Conservation (phyloP, 2,113 vertebrate genomes). For the Chamaea fasciata region DNA sequence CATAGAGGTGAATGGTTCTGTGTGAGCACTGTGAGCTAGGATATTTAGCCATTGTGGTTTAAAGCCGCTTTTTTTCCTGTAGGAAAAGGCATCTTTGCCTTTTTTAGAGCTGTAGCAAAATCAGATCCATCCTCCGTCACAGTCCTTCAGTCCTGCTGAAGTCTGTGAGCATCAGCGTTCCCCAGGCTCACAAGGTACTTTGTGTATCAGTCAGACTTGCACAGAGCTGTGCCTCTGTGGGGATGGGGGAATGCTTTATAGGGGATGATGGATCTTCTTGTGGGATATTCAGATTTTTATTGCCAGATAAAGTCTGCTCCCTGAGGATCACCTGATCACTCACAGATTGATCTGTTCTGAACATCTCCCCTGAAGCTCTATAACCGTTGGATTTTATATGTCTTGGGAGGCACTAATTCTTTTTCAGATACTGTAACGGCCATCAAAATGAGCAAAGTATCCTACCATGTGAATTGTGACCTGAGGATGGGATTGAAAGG, state of each 20-base stretch:
- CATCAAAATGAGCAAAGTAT: neutral
- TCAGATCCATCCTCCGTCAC: neutral
- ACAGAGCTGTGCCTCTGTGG: neutral
- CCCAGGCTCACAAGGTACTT: neutral
- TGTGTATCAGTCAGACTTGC: neutral
- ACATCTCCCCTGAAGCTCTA: neutral
- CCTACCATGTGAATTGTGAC: neutral
- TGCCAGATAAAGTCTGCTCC: neutral
- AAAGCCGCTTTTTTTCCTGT: neutral
- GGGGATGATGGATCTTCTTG: neutral
- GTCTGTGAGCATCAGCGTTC: neutral
- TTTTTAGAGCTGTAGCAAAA: neutral
- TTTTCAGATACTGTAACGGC: neutral
- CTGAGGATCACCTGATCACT: neutral
- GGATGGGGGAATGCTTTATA: neutral
- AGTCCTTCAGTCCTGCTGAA: neutral
- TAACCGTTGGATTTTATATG: neutral
- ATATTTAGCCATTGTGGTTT: neutral
- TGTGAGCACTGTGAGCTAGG: neutral
- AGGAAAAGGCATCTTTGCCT: neutral
- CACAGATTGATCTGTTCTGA: neutral
- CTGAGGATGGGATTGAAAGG: conserved; percentile 47
- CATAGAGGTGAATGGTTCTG: neutral
- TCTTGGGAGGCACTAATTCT: neutral
- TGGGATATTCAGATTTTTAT: neutral